Percentiles rank a stretch among this genome's conserved stretches.
phyloP scores from a whole-genome alignment of 2,888 invertebrate species.

The Tetheella fluctuosa region DNA sequence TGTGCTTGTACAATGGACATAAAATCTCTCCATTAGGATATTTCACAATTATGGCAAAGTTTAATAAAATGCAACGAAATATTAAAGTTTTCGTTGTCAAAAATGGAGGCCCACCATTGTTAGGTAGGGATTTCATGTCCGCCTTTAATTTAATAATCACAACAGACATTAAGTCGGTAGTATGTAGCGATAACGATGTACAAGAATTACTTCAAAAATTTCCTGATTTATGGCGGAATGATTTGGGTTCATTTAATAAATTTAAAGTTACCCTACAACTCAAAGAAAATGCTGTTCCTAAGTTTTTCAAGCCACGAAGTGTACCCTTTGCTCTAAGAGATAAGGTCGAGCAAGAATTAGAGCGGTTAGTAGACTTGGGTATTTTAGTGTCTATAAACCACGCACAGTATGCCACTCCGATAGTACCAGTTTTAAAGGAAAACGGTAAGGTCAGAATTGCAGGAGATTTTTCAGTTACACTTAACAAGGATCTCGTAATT shows the following conservation, averaged over 20 bases:
- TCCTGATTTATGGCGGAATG: constrained; percentile 24
- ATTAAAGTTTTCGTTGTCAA: too few relatives aligned
- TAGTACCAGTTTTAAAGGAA: constrained; percentile 30
- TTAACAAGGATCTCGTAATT: too few relatives aligned
- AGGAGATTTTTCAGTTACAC: too few relatives aligned
- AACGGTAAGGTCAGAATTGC: constrained; percentile 26
- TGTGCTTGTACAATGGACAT: too few relatives aligned
- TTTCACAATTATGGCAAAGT: too few relatives aligned
- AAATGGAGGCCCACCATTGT: too few relatives aligned
- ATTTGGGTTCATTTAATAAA: constrained; percentile 26
- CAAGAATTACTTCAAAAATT: constrained; percentile 14
- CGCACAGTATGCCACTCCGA: constrained; percentile 32
- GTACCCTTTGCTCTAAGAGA: constrained; percentile 26
- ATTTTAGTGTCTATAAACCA: constrained; percentile 32
- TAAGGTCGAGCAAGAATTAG: constrained; percentile 35
- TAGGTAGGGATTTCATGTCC: too few relatives aligned
- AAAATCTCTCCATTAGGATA: too few relatives aligned
- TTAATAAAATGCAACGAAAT: too few relatives aligned
- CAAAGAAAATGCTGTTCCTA: constrained; percentile 23
- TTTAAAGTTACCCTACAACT: constrained; percentile 22
- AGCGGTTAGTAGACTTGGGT: constrained; percentile 26
- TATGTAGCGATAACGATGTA: constrained; percentile 14
- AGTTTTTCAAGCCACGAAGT: constrained; percentile 35
- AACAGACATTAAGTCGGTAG: constrained; percentile 12
- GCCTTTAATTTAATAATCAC: too few relatives aligned